A percentile compares a stretch with the other conserved stretches of the same genome.
These are phyloP conservation scores for Callaeas wilsoni DNA, from an alignment of 2,113 vertebrate species.

Conservation along the genomic window DNA sequence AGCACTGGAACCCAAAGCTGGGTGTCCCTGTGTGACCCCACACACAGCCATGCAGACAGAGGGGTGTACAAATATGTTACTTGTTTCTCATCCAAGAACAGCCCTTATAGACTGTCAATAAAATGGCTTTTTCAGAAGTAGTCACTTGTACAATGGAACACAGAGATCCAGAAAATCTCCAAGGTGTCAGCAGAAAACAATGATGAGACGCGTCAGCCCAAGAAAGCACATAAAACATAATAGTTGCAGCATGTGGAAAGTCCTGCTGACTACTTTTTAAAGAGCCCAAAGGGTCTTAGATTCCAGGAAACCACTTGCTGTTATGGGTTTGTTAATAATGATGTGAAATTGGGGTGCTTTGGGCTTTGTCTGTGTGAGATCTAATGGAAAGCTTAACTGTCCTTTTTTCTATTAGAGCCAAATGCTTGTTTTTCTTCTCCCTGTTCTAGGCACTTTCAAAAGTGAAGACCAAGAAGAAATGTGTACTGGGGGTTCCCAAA, in stretches of 20 bases:
- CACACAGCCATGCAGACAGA: not conserved
- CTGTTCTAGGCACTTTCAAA: not conserved
- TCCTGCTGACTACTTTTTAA: not conserved
- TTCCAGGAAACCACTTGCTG: constrained; percentile 17
- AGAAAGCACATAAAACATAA: not conserved
- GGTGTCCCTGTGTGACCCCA: not conserved
- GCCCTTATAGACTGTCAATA: not conserved
- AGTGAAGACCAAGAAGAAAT: not conserved
- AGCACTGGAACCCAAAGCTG: not conserved
- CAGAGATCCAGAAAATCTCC: constrained; percentile 3
- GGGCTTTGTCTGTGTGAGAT: not conserved
- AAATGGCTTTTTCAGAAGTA: not conserved
- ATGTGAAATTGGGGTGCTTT: not conserved
- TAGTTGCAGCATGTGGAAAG: not conserved
- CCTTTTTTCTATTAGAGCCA: not conserved
- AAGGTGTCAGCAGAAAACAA: constrained; percentile 4
- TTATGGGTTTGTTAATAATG: not conserved
- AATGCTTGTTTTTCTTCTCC: not conserved
- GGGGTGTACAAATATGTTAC: not conserved
- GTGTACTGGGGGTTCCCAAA: not conserved
- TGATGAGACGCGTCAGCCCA: not conserved
- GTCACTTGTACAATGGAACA: not conserved
- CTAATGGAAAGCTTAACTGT: not conserved
- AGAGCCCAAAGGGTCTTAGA: not conserved
- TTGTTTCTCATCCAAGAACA: not conserved